A percentile compares a stretch with the other conserved stretches of the same genome.
Evolutionary conservation across 2,113 vertebrate genomes (phyloP).

Genomic region (Deroptyus accipitrinus): DNA sequence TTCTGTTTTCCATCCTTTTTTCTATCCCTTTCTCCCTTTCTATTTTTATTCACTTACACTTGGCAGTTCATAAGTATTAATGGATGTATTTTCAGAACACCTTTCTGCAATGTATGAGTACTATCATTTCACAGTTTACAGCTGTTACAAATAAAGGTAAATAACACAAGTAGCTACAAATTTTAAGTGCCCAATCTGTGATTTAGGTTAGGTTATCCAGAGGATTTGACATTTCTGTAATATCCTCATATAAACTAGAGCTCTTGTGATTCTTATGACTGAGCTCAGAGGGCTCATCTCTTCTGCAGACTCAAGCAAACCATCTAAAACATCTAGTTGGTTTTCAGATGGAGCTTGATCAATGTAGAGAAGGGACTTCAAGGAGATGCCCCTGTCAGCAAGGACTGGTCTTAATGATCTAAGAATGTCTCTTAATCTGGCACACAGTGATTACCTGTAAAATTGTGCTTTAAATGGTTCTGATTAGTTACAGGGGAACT

Average conservation of each 20-base stretch:
- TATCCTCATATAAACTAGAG: background rate
- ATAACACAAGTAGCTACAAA: background rate
- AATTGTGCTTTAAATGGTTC: background rate
- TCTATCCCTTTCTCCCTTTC: background rate
- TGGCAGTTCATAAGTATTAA: background rate
- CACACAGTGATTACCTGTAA: background rate
- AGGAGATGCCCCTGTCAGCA: background rate
- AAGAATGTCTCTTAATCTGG: background rate
- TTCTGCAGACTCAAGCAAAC: background rate
- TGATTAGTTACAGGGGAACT: background rate
- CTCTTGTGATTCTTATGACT: background rate
- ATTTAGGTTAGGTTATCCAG: background rate
- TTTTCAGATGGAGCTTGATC: background rate
- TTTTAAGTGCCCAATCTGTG: background rate
- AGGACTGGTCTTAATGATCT: background rate
- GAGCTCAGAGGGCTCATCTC: background rate
- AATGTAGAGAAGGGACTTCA: background rate
- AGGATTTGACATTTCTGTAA: background rate
- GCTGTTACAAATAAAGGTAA: background rate
- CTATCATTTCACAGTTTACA: background rate
- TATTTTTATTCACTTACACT: background rate
- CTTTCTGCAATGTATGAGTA: background rate
- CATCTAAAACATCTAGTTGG: background rate
- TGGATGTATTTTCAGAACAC: background rate
- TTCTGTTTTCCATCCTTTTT: background rate